phyloP scores from a whole-genome alignment of 2,113 vertebrate genomes.

The Apistogramma diplotaenia region DNA sequence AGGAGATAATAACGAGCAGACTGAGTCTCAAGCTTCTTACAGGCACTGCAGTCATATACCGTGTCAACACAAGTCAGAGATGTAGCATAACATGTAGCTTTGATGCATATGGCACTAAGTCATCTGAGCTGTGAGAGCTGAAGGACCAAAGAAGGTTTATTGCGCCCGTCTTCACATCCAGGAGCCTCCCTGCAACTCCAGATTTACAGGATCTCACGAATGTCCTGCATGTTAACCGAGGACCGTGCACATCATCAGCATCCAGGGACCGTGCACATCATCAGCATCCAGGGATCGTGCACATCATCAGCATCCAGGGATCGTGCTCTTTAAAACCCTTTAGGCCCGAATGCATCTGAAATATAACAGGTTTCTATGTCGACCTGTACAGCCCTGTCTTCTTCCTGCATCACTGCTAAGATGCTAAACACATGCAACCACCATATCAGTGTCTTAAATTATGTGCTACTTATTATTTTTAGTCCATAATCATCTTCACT shows the following conservation, averaged over 20 bases:
- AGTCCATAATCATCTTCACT: neutral
- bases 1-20: neutral
- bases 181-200: neutral
- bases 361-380: neutral
- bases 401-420: neutral
- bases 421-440: neutral
- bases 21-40: neutral
- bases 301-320: neutral
- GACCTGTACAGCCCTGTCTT: neutral
- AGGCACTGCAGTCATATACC: neutral
- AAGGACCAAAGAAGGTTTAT: constrained; percentile 38
- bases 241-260: too few species aligned
- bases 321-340: neutral
- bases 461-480: accelerated
- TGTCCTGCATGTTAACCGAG: neutral
- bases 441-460: neutral
- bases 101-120: constrained; percentile 42
- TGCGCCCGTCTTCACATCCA: constrained; percentile 11
- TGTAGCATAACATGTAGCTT: constrained; percentile 21
- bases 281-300: too few species aligned
- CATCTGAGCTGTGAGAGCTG: constrained; percentile 42
- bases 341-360: neutral
- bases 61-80: constrained; percentile 1
- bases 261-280: too few species aligned
- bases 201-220: constrained; percentile 8